These are phyloP conservation scores for Amblyraja radiata DNA, from an alignment of 2,797 vertebrate species.

Conservation along the genomic window DNA sequence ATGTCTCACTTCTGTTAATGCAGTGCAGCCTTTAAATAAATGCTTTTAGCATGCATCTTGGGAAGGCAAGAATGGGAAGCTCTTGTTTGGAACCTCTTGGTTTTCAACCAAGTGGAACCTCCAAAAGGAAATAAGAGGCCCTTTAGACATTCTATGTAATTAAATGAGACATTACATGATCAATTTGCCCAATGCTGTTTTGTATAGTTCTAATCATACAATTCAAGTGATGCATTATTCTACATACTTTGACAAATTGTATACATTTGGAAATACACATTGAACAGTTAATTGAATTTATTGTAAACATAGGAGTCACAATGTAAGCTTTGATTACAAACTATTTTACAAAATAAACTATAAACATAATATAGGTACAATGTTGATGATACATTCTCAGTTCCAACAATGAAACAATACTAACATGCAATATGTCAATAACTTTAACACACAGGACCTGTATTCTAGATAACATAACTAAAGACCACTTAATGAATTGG, in stretches of 20 bases:
- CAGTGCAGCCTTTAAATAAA: background rate
- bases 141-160: no score
- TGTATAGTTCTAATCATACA: background rate
- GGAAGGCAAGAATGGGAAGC: background rate
- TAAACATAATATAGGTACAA: slow-evolving; percentile 29
- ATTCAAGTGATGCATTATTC: background rate
- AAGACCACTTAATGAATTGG: slow-evolving; percentile 27
- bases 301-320: slow-evolving; percentile 34
- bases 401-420: slow-evolving; percentile 5
- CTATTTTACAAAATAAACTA: slow-evolving; percentile 34
- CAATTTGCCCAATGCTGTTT: background rate
- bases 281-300: slow-evolving; percentile 28
- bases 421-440: slow-evolving; percentile 35
- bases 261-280: background rate
- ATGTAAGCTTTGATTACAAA: slow-evolving; percentile 35
- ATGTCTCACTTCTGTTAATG: background rate
- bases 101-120: background rate
- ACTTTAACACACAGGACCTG: background rate
- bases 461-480: slow-evolving; percentile 5
- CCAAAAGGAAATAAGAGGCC: background rate
- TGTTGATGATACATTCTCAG: slow-evolving; percentile 33
- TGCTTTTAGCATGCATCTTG: background rate
- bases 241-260: background rate
- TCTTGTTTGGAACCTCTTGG: background rate
- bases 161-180: background rate